Base-by-base conservation (phyloP, 2,797 vertebrate genomes). In the Tenualosa thibaudeaui region DNA sequence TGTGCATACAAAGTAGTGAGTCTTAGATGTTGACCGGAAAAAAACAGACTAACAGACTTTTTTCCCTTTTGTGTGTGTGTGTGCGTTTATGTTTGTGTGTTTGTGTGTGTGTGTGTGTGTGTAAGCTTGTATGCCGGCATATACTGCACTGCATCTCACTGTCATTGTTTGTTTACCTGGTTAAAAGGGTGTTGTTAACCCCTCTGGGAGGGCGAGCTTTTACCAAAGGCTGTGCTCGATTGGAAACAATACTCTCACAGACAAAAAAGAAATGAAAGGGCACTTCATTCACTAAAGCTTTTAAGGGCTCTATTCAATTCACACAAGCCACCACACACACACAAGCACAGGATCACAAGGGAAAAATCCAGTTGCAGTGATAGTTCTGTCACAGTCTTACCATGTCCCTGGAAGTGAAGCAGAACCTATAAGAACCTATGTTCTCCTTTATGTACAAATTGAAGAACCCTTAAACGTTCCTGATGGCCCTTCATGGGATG, bases 261-360 rank as follows among this genome's bases (percentile, higher is more conserved):
- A 68, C 65, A 13, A 43, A 17, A 19, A 22, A 17, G 71, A 46
- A 78, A 40, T 40, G 22, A 15, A 62, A 46, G 71, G 37, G 17
- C 37, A 37, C 71, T 22, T 78, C 40, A 78, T 78, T 46, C 71
- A 78, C 15, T 4, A 40, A 7, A 22, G 15, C 22, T 62, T 62
- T 24, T 62, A 62, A 62, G 58, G 58, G 58, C 10, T n/a, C 71
- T 78, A 78, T 78, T 78, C 17, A 78, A 78, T 22, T 43, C 17
- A 43, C 19, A 78, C 40, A 62, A 24, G n/a, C 58, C 24, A 24
- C 22, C 58, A 24, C 22, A 62, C 22, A 24, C 54, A 56, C 58
- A 62, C 58, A 24, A n/a, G 22, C n/a, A n/a, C 58, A 78, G 22
- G 37, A 40, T 22, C 71, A 46, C 7, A 46, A 15, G 71, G 8